phyloP scores from a whole-genome alignment of 2,888 invertebrate genomes.

The Amphipyra berbera region DNA sequence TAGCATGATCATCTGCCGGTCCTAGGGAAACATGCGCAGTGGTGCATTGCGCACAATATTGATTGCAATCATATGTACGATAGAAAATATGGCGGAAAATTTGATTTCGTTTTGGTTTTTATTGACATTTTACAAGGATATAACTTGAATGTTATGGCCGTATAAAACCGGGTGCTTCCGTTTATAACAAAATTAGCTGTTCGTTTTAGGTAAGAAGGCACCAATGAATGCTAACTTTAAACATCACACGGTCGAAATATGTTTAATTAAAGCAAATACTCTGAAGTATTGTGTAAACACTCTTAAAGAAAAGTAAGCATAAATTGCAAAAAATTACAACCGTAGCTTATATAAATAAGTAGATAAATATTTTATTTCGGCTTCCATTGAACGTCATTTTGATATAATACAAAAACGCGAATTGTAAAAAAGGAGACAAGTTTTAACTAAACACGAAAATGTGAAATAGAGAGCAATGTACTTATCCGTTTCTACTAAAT shows the following conservation, averaged over 20 bases:
- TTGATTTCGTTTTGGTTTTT: constrained; percentile 65
- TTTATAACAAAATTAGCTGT: neutral
- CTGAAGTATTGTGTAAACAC: no score
- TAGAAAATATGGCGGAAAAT: constrained; percentile 84
- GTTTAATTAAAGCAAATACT: no score
- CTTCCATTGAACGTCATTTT: no score
- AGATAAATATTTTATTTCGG: no score
- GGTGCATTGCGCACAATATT: constrained; percentile 87
- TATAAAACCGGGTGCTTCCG: neutral
- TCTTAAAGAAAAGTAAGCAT: no score
- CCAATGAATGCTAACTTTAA: neutral
- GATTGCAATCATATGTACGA: constrained; percentile 85
- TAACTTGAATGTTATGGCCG: constrained; percentile 1
- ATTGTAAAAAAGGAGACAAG: no score
- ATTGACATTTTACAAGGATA: constrained; percentile 29
- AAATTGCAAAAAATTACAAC: no score
- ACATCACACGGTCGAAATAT: neutral
- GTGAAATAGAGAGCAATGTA: no score
- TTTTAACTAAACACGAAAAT: no score
- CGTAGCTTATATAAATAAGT: no score
- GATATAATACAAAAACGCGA: no score
- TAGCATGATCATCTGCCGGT: constrained; percentile 43
- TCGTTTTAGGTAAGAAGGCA: neutral
- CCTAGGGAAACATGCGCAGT: constrained; percentile 85
- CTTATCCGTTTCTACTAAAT: no score